Percentiles rank a stretch among this genome's conserved stretches.
Evolutionary conservation across 2,797 vertebrate species (phyloP).

Genomic region (Podargus strigoides): DNA sequence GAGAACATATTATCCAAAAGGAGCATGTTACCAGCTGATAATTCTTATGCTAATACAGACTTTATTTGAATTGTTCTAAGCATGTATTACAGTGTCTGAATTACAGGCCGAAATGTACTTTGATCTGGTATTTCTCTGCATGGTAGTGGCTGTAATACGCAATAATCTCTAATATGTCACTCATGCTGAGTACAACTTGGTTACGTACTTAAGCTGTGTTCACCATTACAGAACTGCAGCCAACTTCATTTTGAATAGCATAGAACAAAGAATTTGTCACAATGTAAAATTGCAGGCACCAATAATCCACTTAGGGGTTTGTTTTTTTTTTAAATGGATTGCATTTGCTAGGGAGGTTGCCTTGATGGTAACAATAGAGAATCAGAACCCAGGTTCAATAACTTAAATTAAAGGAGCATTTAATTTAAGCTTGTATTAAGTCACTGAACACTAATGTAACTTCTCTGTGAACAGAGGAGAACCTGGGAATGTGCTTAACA

Average conservation of each 20-base stretch:
- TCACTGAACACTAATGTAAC: neutral
- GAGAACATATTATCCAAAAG: neutral
- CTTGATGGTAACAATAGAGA: neutral
- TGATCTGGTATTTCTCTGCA: neutral
- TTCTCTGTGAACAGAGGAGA: neutral
- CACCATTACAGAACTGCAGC: neutral
- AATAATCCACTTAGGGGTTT: accelerated
- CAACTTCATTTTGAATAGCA: neutral
- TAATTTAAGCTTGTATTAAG: neutral
- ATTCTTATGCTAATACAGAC: neutral
- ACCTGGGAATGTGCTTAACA: neutral
- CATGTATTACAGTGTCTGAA: neutral
- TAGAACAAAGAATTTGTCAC: neutral
- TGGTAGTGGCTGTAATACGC: neutral
- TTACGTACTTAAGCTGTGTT: neutral
- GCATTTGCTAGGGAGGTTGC: neutral
- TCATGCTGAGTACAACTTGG: neutral
- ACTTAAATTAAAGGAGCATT: neutral
- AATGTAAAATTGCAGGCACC: neutral
- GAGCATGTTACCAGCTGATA: neutral
- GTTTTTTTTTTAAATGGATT: neutral
- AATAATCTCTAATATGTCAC: neutral
- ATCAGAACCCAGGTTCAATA: neutral
- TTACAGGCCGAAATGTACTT: neutral
- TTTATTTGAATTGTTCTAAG: neutral